These are phyloP conservation scores for Anguilla megastoma DNA, from an alignment of 2,797 vertebrate genomes.

Conservation along the genomic window DNA sequence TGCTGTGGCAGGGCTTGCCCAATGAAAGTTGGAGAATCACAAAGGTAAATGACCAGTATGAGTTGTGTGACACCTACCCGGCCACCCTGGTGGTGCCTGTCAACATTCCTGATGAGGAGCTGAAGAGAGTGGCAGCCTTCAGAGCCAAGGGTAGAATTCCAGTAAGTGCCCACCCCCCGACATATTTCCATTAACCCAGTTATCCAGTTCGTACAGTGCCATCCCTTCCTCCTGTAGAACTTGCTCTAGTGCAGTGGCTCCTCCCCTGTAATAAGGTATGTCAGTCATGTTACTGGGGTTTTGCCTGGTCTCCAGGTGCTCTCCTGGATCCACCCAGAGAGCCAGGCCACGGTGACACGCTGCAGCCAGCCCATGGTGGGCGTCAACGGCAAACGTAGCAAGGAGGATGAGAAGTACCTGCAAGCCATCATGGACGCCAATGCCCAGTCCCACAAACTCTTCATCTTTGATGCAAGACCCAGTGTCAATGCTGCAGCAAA, in stretches of 20 bases:
- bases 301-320: slow-evolving; percentile 74
- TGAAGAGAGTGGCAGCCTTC: slow-evolving; percentile 86
- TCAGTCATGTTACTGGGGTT: neutral
- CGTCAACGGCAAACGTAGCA: slow-evolving; percentile 89
- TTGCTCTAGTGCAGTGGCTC: neutral
- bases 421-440: slow-evolving; percentile 98
- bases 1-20: slow-evolving; percentile 81
- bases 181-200: neutral
- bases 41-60: slow-evolving; percentile 91
- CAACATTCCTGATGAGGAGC: slow-evolving; percentile 91
- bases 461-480: slow-evolving; percentile 94
- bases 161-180: slow-evolving; percentile 70
- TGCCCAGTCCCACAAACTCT: slow-evolving; percentile 97
- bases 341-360: slow-evolving; percentile 90
- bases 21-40: slow-evolving; percentile 97
- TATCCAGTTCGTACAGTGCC: neutral
- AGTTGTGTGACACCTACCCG: slow-evolving; percentile 93
- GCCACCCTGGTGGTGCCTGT: slow-evolving; percentile 86
- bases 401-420: slow-evolving; percentile 95
- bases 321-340: slow-evolving; percentile 98
- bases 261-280: neutral
- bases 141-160: slow-evolving; percentile 89
- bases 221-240: neutral
- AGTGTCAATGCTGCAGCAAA: slow-evolving; percentile 95
- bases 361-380: slow-evolving; percentile 96